phyloP scores from a whole-genome alignment of 2,888 invertebrate species.

The Phania funesta region DNA sequence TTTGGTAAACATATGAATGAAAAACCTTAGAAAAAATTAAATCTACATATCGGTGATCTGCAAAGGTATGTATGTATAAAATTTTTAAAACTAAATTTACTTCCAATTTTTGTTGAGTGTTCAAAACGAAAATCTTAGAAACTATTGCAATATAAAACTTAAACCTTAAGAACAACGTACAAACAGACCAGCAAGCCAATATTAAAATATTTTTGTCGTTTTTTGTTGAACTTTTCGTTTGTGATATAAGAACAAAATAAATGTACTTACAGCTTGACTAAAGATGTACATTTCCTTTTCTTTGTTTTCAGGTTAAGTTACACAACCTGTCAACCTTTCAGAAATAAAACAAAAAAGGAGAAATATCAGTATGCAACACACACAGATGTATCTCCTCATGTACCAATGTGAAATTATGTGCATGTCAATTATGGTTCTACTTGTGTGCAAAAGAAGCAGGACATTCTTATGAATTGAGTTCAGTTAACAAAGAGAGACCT shows the following conservation, averaged over 20 bases:
- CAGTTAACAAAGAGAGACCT: slow-evolving; percentile 45
- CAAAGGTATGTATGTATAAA: too few species aligned
- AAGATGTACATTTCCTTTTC: slow-evolving; percentile 35
- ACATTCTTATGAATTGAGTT: slow-evolving; percentile 50
- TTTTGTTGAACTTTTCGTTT: slow-evolving; percentile 43
- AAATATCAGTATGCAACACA: slow-evolving; percentile 22
- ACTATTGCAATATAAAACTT: slow-evolving; percentile 33
- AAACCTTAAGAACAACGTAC: slow-evolving; percentile 28
- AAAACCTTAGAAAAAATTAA: too few species aligned
- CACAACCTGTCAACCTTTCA: slow-evolving; percentile 32
- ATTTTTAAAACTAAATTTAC: too few species aligned
- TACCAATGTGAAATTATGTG: neutral
- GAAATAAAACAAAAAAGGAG: neutral
- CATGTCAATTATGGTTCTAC: slow-evolving; percentile 12
- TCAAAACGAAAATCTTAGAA: neutral
- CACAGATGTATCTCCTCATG: neutral
- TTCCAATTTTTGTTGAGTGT: too few species aligned
- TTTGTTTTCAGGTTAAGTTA: slow-evolving; percentile 51
- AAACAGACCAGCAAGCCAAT: slow-evolving; percentile 31
- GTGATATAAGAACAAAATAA: slow-evolving; percentile 38
- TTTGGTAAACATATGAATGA: too few species aligned
- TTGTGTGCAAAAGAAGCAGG: slow-evolving; percentile 42
- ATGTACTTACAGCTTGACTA: slow-evolving; percentile 11
- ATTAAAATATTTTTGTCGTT: slow-evolving; percentile 33
- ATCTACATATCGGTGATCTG: too few species aligned